Evolutionary conservation across 1,140 invertebrate genomes (phyloP), one percentile per base, ranked within the genome.

Genomic region (Trichomalopsis sarcophagae): DNA sequence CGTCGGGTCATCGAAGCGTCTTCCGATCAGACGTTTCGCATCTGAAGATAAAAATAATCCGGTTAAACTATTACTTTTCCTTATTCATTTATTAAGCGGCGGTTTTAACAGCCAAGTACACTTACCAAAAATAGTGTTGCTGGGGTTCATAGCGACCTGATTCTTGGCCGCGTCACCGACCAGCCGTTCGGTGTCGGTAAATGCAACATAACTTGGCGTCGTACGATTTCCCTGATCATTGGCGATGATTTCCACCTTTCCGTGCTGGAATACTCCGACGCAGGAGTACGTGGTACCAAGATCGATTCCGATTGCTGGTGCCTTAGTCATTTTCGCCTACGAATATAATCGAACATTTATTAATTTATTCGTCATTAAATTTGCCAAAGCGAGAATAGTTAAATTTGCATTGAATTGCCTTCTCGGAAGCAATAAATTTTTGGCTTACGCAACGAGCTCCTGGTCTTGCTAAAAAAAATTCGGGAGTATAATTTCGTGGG

Each of bases 191-290:
- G 96, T 96, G 75, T 98, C 97, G 2, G 96, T 98, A 92, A 99
- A 99, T 5, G 97, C 97, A 17, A 99, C 97, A 91, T 97, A 98
- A 81, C 96, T 97, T 4, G 97, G 97, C 23, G 97, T 98, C 21
- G 97, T 98, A 83, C 97, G 94, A 91, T 98, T 98, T 66, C 98
- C 98, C 92, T 98, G 97, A 88, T 98, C 97, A 89, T 98, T 98
- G 68, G 97, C 97, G 77, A 98, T 98, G 87, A 98, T 98, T 90
- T 98, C 97, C 10, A 98, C 97, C 90, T 97, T 97, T 50, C 97
- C 97, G 90, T 98, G 94, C 88, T 96, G 95, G 90, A 96, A 97
- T 1, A 97, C 96, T 71, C 95, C 96, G 5, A 97, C 96, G 88
- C 96, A 97, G 9, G 96, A 97, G 89, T 96, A 97, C 2, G 97